A percentile compares a stretch with the other conserved stretches of the same genome.
These are phyloP conservation scores for Fopius arisanus DNA, from an alignment of 1,140 invertebrate species.

Conservation along the genomic window DNA sequence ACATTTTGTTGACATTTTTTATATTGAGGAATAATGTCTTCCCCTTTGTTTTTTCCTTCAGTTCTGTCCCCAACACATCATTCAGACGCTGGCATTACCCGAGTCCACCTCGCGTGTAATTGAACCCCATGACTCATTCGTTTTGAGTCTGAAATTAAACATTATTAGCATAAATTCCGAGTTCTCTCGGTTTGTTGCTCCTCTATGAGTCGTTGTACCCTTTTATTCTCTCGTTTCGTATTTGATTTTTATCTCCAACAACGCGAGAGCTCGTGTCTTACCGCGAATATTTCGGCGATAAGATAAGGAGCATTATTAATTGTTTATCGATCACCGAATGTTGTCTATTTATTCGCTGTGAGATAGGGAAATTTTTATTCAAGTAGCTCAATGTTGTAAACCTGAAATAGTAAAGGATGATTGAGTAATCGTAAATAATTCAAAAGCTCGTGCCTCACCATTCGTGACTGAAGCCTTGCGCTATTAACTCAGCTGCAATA, in stretches of 20 bases:
- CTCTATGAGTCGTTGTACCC: not conserved
- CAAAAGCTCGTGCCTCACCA: too few relatives aligned
- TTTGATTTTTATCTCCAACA: too few relatives aligned
- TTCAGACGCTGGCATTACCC: not conserved
- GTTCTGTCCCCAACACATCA: not conserved
- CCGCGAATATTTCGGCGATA: too few relatives aligned
- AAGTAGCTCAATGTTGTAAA: not conserved
- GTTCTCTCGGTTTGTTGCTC: not conserved
- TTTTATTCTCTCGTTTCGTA: not conserved
- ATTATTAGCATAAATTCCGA: slow-evolving; percentile 7
- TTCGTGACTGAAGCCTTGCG: too few relatives aligned
- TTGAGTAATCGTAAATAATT: too few relatives aligned
- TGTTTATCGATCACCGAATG: too few relatives aligned
- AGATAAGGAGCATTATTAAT: too few relatives aligned
- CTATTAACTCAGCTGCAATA: too few relatives aligned
- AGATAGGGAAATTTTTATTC: not conserved
- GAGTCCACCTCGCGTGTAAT: slow-evolving; percentile 3
- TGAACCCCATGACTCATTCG: slow-evolving; percentile 6
- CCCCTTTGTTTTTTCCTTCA: not conserved
- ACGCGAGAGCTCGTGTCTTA: too few relatives aligned
- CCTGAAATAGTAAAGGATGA: too few relatives aligned
- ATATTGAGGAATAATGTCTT: not conserved
- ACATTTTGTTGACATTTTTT: too few relatives aligned
- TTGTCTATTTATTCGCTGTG: too few relatives aligned
- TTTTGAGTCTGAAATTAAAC: not conserved